These are phyloP conservation scores for Synodontis membranacea DNA, from an alignment of 2,113 vertebrate species.

Conservation along the genomic window DNA sequence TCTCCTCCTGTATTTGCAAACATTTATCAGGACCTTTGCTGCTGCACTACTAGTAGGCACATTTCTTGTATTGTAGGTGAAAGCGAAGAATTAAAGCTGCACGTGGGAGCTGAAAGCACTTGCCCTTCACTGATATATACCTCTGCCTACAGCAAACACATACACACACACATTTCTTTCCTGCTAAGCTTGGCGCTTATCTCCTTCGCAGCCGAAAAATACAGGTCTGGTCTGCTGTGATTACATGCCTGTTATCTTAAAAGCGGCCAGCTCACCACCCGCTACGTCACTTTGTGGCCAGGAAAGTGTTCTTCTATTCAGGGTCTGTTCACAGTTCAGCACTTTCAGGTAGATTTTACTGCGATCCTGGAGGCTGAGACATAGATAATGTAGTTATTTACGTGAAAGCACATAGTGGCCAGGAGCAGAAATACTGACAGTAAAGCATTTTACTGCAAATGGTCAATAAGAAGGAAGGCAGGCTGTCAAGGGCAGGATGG, in stretches of 20 bases:
- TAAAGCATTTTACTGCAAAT: constrained; percentile 42
- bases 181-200: constrained; percentile 41
- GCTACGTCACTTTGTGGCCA: constrained; percentile 35
- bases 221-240: constrained; percentile 45
- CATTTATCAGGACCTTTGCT: constrained; percentile 33
- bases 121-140: constrained; percentile 19
- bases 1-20: neutral
- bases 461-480: constrained; percentile 8
- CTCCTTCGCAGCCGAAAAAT: constrained; percentile 35
- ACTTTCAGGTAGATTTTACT: constrained; percentile 28
- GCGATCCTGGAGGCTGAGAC: constrained; percentile 4
- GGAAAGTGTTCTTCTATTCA: constrained; percentile 26
- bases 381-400: constrained; percentile 51
- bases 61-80: constrained; percentile 31
- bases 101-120: constrained; percentile 42
- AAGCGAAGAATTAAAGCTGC: constrained; percentile 39
- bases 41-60: constrained; percentile 13
- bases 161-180: constrained; percentile 5
- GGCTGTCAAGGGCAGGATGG: constrained; percentile 18
- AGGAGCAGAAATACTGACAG: constrained; percentile 29
- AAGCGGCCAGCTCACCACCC: constrained; percentile 25
- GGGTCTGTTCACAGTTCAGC: constrained; percentile 32
- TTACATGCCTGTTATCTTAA: constrained; percentile 47
- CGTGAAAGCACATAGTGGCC: neutral
- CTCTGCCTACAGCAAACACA: constrained; percentile 32